phyloP scores from a whole-genome alignment of 2,888 invertebrate species.

The Ypsolopha sequella region DNA sequence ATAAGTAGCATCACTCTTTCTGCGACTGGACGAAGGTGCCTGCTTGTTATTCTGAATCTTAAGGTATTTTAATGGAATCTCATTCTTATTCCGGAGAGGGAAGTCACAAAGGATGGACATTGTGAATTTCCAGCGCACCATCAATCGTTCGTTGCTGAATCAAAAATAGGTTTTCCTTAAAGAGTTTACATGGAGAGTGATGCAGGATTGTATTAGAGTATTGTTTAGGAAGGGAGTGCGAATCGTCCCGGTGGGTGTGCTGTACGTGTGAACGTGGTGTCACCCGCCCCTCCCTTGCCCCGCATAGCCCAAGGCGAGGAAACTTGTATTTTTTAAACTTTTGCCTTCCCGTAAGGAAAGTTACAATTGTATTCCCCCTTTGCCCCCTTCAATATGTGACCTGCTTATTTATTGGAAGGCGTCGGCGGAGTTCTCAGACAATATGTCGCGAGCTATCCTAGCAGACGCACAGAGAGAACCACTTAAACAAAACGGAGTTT shows the following conservation, averaged over 20 bases:
- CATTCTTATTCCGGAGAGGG: conserved; percentile 49
- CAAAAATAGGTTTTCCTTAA: neutral
- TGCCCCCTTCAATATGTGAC: conserved; percentile 69
- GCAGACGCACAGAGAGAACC: conserved; percentile 41
- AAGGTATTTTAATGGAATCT: conserved; percentile 48
- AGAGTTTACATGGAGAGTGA: neutral
- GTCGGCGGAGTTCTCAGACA: conserved; percentile 65
- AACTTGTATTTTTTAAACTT: conserved; percentile 69
- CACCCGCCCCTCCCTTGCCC: conserved; percentile 5
- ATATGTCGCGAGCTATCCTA: conserved; percentile 61
- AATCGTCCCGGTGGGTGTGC: conserved; percentile 19
- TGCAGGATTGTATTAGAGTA: neutral
- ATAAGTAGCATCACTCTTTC: neutral
- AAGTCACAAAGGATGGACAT: conserved; percentile 38
- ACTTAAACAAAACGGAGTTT: conserved; percentile 59
- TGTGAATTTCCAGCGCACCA: conserved; percentile 34
- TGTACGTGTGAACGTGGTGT: conserved; percentile 14
- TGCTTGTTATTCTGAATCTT: conserved; percentile 51
- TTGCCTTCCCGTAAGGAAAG: conserved; percentile 60
- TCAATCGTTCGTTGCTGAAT: conserved; percentile 4
- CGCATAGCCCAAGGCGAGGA: conserved; percentile 14
- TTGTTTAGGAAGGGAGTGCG: neutral
- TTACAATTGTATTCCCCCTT: conserved; percentile 67
- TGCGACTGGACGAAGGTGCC: conserved; percentile 13
- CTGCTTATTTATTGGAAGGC: conserved; percentile 69